phyloP scores from a whole-genome alignment of 2,113 vertebrate species.

The Tupaia chinensis region DNA sequence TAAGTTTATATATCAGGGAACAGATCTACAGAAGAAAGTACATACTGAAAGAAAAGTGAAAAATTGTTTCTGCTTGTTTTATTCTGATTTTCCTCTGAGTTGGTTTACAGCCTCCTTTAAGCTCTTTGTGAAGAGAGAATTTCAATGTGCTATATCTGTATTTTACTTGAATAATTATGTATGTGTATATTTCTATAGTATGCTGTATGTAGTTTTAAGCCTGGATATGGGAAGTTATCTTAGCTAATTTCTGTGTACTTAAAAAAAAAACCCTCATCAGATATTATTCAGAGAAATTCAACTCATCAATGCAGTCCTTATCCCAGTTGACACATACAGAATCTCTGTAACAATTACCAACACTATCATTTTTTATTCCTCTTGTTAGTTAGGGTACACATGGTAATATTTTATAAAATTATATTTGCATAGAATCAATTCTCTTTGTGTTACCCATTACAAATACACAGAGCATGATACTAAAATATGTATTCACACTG shows the following conservation, averaged over 20 bases:
- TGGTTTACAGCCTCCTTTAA: background rate
- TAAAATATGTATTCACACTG: background rate
- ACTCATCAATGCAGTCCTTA: background rate
- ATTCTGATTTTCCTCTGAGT: background rate
- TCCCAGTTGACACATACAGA: background rate
- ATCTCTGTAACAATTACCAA: background rate
- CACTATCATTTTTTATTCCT: background rate
- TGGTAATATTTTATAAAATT: background rate
- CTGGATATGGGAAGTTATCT: background rate
- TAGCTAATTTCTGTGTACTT: background rate
- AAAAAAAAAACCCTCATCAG: background rate
- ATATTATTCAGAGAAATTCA: background rate
- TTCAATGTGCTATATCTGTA: background rate
- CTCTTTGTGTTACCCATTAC: background rate
- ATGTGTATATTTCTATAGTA: background rate
- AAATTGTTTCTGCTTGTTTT: background rate
- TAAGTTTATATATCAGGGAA: constrained; percentile 1
- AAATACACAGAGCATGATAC: background rate
- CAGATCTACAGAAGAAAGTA: background rate
- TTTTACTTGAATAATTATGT: background rate
- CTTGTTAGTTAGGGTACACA: background rate
- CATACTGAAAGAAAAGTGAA: background rate
- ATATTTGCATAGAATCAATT: background rate
- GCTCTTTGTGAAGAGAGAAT: background rate
- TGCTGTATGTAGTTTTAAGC: background rate